Conservation (phyloP, 2,113 vertebrate species). For the Pycnonotus jocosus region DNA sequence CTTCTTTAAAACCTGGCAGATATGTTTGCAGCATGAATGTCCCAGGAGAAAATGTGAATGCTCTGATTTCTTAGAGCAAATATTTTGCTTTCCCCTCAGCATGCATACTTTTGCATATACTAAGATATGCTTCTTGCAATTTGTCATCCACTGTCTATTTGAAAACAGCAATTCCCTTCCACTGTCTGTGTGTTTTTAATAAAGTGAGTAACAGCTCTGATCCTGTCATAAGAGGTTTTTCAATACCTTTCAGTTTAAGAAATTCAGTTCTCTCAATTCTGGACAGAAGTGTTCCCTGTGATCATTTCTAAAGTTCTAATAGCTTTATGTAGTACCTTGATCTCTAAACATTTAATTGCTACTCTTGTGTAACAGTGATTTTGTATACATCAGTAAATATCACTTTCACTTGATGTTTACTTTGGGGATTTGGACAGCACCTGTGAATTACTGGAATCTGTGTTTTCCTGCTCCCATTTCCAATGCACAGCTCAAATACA, state of each 20-base stretch:
- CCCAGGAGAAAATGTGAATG: slow-evolving; percentile 41
- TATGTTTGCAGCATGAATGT: slow-evolving; percentile 42
- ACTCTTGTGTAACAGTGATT: slow-evolving; percentile 72
- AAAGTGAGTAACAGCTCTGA: slow-evolving; percentile 70
- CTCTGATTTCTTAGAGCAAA: slow-evolving; percentile 56
- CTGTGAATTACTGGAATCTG: slow-evolving; percentile 71
- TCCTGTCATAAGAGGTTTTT: slow-evolving; percentile 68
- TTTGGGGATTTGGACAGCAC: slow-evolving; percentile 74
- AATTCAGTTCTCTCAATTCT: slow-evolving; percentile 54
- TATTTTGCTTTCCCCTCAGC: slow-evolving; percentile 61
- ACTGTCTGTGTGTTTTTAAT: slow-evolving; percentile 53
- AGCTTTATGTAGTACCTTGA: slow-evolving; percentile 60
- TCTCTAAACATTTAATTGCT: slow-evolving; percentile 73
- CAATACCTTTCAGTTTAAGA: slow-evolving; percentile 58
- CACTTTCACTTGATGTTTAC: slow-evolving; percentile 76
- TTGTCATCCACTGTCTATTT: slow-evolving; percentile 64
- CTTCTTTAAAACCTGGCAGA: slow-evolving; percentile 58
- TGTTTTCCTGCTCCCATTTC: slow-evolving; percentile 64
- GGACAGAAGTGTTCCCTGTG: slow-evolving; percentile 27
- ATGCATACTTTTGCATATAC: slow-evolving; percentile 76
- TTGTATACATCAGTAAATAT: slow-evolving; percentile 78
- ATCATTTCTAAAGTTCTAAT: slow-evolving; percentile 62
- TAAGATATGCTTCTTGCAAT: slow-evolving; percentile 67
- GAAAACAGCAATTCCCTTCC: slow-evolving; percentile 54
- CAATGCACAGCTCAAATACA: slow-evolving; percentile 70